These are phyloP conservation scores for Danaus plexippus DNA, from an alignment of 1,140 invertebrate species.

Conservation along the genomic window DNA sequence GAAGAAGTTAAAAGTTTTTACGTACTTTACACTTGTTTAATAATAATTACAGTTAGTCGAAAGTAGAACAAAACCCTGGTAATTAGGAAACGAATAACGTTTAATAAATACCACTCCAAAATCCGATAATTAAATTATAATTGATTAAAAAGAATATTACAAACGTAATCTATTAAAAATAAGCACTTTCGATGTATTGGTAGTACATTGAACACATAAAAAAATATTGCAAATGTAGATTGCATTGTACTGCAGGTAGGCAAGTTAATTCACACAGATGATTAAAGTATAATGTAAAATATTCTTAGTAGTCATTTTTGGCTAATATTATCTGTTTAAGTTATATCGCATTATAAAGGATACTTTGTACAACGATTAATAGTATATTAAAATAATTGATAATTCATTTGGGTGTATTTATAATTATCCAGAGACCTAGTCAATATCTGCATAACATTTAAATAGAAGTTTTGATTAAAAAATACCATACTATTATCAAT, in stretches of 20 bases:
- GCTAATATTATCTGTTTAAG: too few relatives aligned
- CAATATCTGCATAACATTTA: too few relatives aligned
- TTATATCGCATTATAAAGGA: too few relatives aligned
- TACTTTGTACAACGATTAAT: too few relatives aligned
- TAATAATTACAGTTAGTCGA: conserved; percentile 28
- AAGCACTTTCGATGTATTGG: conserved; percentile 11
- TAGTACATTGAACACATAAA: conserved; percentile 15
- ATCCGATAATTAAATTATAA: conserved; percentile 1
- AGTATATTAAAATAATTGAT: too few relatives aligned
- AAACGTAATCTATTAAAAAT: conserved; percentile 2
- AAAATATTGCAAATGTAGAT: conserved; percentile 18
- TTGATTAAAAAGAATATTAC: neutral
- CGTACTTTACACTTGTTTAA: conserved; percentile 19
- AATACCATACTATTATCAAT: too few relatives aligned
- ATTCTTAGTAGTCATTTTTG: too few relatives aligned
- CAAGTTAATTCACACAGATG: conserved; percentile 10
- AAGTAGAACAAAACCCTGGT: conserved; percentile 26
- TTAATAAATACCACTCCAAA: conserved; percentile 4
- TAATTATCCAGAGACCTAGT: too few relatives aligned
- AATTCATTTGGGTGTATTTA: too few relatives aligned
- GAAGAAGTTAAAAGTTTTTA: conserved; percentile 4
- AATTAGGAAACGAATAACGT: conserved; percentile 6
- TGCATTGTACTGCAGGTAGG: conserved; percentile 15
- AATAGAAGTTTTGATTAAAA: too few relatives aligned
- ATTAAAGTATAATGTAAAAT: too few relatives aligned